Conservation (phyloP, 2,797 vertebrate genomes). For the Carduelis carduelis region DNA sequence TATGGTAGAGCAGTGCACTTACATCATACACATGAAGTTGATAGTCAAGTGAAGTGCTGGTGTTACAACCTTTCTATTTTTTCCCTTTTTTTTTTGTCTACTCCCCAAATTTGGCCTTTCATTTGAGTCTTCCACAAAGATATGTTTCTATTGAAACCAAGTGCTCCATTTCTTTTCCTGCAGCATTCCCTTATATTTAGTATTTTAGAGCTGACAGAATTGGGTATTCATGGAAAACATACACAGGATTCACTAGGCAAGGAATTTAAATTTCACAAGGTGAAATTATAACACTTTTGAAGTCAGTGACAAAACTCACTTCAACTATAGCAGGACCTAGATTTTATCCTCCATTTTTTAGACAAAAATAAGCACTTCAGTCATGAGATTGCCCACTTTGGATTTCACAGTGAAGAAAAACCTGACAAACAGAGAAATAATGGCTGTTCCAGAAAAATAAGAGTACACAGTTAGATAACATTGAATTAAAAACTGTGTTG, state of each 20-base stretch:
- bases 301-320: conserved; percentile 27
- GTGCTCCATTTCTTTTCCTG: not conserved
- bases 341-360: conserved; percentile 23
- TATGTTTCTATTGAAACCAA: not conserved
- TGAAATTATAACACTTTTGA: conserved; percentile 46
- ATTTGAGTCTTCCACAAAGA: not conserved
- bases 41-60: not conserved
- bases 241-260: not conserved
- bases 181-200: not conserved
- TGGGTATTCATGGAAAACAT: conserved; percentile 41
- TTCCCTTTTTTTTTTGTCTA: not conserved
- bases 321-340: conserved; percentile 22
- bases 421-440: not conserved
- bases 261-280: conserved; percentile 32
- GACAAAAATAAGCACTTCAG: not conserved
- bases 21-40: not conserved
- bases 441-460: not conserved
- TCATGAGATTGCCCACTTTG: not conserved
- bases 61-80: not conserved
- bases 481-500: not conserved
- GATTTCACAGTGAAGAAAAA: not conserved
- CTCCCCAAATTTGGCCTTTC: not conserved
- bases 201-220: conserved; percentile 49
- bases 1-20: not conserved
- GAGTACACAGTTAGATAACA: not conserved